Evolutionary conservation across 2,888 invertebrate species (phyloP), one percentile per base, ranked within the genome.

Genomic region (Mesorhabditis belari): DNA sequence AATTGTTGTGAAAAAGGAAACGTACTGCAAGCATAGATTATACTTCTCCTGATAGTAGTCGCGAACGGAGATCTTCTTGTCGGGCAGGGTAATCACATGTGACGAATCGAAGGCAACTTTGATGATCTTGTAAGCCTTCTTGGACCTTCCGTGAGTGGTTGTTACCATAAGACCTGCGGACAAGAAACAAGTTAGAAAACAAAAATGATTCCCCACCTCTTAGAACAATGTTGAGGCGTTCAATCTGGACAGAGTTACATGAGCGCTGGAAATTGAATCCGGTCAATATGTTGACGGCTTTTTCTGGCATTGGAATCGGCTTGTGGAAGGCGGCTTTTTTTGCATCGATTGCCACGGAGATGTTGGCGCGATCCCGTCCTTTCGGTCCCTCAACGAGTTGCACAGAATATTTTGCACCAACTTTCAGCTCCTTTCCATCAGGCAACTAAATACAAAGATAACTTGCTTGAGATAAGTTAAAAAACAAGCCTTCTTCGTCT

Each of bases 1-100:
- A n/a, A n/a, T n/a, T 35, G 6, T 35, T 12, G 35, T 17, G 17
- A 25, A n/a, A 58, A 4, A 9, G 9, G 6, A 49, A 21, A 23
- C 55, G 49, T 4, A 64, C 63, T 61, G 57, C 26, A 72, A 59
- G 1, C 21, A 5, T 3, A 70, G 28, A 0, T 60, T 54, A 60
- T 70, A 68, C 23, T 65, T 61, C 19, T 62, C 59, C 9, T 24
- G 12, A 51, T 59, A 70, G 35, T 72, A 62, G 49, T 63, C 29
- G 28, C 26, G 51, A 3, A 64, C 56, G 27, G 53, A 35, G 19
- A 58, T 56, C 9, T 26, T 49, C 49, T 29, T 50, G 17, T 35
- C 35, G 17, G 35, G 9, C 9, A 35, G 9, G 6, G 17, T 17
- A 6, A 35, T 35, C 17, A 12, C 35, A 35, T 35, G 17, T 6